phyloP scores from a whole-genome alignment of 1,140 invertebrate species.

The Pissodes strobi region DNA sequence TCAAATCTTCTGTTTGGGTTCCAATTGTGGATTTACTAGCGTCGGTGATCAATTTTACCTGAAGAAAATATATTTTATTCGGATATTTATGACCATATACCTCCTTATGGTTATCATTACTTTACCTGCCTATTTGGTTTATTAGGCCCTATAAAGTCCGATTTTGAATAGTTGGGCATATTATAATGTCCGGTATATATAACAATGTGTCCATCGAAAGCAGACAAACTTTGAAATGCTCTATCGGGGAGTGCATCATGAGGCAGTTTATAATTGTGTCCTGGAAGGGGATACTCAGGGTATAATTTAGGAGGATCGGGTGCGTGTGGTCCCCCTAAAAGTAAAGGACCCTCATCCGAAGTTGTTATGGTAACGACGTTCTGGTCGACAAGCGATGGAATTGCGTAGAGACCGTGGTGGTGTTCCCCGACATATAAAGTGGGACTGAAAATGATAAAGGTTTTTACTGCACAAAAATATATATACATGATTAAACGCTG shows the following conservation, averaged over 20 bases:
- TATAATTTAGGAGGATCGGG: slow-evolving; percentile 51
- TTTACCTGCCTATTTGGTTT: slow-evolving; percentile 11
- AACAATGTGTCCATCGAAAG: slow-evolving; percentile 39
- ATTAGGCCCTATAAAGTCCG: slow-evolving; percentile 29
- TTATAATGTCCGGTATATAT: slow-evolving; percentile 77
- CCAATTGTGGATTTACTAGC: slow-evolving; percentile 18
- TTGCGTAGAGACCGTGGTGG: slow-evolving; percentile 83
- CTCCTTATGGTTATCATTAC: no score
- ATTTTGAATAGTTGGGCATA: slow-evolving; percentile 65
- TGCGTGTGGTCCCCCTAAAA: slow-evolving; percentile 70
- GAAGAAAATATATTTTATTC: no score
- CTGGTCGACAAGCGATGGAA: slow-evolving; percentile 89
- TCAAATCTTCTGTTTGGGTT: slow-evolving; percentile 35
- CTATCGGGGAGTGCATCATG: slow-evolving; percentile 28
- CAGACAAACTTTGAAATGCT: slow-evolving; percentile 53
- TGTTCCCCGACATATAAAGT: slow-evolving; percentile 94
- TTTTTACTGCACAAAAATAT: no score
- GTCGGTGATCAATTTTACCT: slow-evolving; percentile 28
- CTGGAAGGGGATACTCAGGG: slow-evolving; percentile 54
- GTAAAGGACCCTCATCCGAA: slow-evolving; percentile 63
- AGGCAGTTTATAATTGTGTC: slow-evolving; percentile 49
- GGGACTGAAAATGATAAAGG: slow-evolving; percentile 71
- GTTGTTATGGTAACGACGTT: slow-evolving; percentile 74
- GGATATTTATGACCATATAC: no score
- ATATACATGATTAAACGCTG: no score